A percentile compares a stretch with the other conserved stretches of the same genome.
Evolutionary conservation across 2,888 invertebrate genomes (phyloP).

Genomic region (Machimus rusticus): DNA sequence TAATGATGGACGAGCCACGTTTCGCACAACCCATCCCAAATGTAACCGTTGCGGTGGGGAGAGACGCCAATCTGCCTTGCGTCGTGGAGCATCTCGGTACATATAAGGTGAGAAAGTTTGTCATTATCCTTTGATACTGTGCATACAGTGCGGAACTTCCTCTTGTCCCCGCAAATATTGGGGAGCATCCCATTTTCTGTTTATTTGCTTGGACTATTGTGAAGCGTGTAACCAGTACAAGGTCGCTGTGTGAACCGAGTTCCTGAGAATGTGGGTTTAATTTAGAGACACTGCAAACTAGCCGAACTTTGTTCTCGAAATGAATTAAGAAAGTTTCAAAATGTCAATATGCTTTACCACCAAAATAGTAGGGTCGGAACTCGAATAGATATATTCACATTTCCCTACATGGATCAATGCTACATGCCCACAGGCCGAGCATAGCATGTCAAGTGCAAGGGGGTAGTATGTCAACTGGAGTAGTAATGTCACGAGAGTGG

Average conservation of each 20-base stretch:
- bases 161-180: not conserved
- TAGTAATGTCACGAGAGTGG: not conserved
- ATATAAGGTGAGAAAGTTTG: slow-evolving; percentile 74
- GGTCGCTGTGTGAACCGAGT: not conserved
- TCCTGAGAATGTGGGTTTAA: not conserved
- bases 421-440: not conserved
- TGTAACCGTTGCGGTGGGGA: slow-evolving; percentile 87
- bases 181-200: not conserved
- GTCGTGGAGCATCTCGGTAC: slow-evolving; percentile 89
- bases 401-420: not conserved
- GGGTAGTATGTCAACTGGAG: not conserved
- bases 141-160: not conserved
- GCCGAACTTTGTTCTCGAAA: not conserved
- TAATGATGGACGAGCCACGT: slow-evolving; percentile 84
- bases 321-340: not conserved
- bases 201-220: not conserved
- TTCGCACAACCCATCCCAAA: slow-evolving; percentile 92
- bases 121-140: slow-evolving; percentile 7
- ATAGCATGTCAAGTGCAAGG: not conserved
- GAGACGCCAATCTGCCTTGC: slow-evolving; percentile 89
- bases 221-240: not conserved
- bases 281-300: not conserved
- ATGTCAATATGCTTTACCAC: not conserved
- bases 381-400: not conserved
- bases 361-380: not conserved